Evolutionary conservation across 2,797 vertebrate species (phyloP).

Genomic region (Spheniscus humboldti): DNA sequence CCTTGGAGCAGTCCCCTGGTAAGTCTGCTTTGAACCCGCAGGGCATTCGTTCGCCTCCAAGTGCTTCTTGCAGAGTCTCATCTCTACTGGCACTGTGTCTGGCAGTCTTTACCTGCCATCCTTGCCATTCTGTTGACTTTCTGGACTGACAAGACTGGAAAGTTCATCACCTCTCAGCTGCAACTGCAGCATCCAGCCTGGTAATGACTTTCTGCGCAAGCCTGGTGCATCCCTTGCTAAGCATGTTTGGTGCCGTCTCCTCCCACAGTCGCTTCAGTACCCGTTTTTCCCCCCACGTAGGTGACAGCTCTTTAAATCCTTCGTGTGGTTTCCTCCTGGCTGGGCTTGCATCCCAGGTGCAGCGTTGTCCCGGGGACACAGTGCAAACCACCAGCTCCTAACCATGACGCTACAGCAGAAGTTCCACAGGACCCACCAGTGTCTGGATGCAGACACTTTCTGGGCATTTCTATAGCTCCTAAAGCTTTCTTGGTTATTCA

Average conservation of each 20-base stretch:
- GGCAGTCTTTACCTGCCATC: not conserved
- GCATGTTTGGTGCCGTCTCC: accelerated
- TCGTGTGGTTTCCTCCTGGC: not conserved
- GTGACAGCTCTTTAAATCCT: not conserved
- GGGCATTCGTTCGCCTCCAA: not conserved
- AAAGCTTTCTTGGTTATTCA: not conserved
- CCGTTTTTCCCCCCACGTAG: not conserved
- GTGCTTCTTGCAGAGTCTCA: not conserved
- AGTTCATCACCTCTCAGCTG: not conserved
- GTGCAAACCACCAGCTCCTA: not conserved
- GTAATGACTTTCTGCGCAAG: accelerated
- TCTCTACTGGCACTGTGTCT: not conserved
- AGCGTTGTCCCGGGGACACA: accelerated
- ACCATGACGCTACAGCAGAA: not conserved
- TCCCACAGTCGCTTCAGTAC: not conserved
- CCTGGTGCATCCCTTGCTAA: not conserved
- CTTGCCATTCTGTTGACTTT: not conserved
- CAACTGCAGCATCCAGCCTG: not conserved
- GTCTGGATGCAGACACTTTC: not conserved
- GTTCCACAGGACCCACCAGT: not conserved
- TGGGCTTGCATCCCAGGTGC: not conserved
- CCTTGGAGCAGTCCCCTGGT: not conserved
- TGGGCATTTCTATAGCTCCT: not conserved
- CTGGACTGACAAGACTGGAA: not conserved
- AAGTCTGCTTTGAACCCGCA: not conserved